These are phyloP conservation scores for Podabrus alpinus DNA, from an alignment of 2,888 invertebrate species.

Conservation along the genomic window DNA sequence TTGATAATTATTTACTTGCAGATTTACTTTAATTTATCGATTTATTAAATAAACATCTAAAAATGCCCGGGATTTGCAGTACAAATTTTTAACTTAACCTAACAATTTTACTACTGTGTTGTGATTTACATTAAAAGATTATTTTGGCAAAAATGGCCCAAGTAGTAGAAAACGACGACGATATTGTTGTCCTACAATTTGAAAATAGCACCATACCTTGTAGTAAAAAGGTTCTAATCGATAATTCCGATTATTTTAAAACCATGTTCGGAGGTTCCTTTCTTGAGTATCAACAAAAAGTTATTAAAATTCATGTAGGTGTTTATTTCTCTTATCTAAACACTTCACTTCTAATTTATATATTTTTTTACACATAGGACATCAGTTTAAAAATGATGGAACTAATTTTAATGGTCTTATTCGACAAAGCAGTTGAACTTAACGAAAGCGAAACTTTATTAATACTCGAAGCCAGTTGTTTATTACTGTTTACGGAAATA, in stretches of 20 bases:
- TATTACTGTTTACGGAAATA: slow-evolving; percentile 53
- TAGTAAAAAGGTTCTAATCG: slow-evolving; percentile 44
- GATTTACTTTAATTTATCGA: not conserved
- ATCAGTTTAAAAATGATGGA: slow-evolving; percentile 51
- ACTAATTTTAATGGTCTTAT: slow-evolving; percentile 47
- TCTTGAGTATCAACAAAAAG: slow-evolving; percentile 47
- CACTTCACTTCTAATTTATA: not conserved
- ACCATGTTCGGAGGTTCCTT: slow-evolving; percentile 57
- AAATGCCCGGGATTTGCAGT: not conserved
- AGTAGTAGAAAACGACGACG: not conserved
- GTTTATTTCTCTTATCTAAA: not conserved
- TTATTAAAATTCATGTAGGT: slow-evolving; percentile 51
- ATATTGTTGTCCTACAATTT: slow-evolving; percentile 11
- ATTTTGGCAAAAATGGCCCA: not conserved
- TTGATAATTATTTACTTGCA: not conserved
- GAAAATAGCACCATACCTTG: slow-evolving; percentile 32
- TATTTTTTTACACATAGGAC: slow-evolving; percentile 46
- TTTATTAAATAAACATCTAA: not conserved
- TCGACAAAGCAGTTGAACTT: slow-evolving; percentile 41
- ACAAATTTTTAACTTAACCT: not conserved
- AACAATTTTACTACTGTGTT: not conserved
- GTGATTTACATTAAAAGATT: not conserved
- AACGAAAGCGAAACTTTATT: slow-evolving; percentile 44
- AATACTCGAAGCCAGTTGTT: slow-evolving; percentile 51
- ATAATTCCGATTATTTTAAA: slow-evolving; percentile 56